phyloP scores from a whole-genome alignment of 1,140 invertebrate genomes.

The Drosophila hydei region DNA sequence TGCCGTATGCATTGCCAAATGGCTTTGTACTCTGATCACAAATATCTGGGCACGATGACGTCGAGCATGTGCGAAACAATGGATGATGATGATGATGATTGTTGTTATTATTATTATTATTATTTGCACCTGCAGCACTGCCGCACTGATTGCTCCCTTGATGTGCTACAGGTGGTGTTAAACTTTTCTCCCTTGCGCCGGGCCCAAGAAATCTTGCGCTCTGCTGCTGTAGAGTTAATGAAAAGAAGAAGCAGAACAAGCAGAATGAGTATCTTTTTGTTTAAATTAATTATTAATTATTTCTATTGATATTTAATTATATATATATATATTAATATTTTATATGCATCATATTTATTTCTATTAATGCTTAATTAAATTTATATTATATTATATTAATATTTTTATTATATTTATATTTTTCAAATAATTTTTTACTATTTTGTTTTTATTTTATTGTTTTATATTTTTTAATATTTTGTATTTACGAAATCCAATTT shows the following conservation, averaged over 20 bases:
- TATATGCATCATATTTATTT: neutral
- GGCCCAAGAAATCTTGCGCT: conserved; percentile 84
- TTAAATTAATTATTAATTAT: no score
- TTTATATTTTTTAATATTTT: no score
- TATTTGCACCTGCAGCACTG: conserved; percentile 83
- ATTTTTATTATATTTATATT: neutral
- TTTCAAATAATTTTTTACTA: no score
- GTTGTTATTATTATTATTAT: conserved; percentile 41
- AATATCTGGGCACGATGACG: conserved; percentile 79
- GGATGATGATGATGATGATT: conserved; percentile 48
- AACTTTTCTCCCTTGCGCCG: conserved; percentile 84
- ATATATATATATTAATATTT: neutral
- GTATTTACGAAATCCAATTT: no score
- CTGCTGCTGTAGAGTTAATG: conserved; percentile 76
- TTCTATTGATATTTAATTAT: no score
- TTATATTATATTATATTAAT: no score
- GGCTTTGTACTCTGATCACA: conserved; percentile 84
- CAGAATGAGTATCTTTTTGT: neutral
- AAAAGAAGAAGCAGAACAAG: conserved; percentile 18
- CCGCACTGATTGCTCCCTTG: conserved; percentile 79
- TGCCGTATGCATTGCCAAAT: conserved; percentile 77
- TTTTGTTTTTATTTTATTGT: no score
- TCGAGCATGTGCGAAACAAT: conserved; percentile 81
- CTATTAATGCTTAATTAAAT: no score
- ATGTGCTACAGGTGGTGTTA: conserved; percentile 83